Evolutionary conservation across 2,113 vertebrate species (phyloP), one percentile per base, ranked within the genome.

Genomic region (Oncorhynchus gorbuscha): DNA sequence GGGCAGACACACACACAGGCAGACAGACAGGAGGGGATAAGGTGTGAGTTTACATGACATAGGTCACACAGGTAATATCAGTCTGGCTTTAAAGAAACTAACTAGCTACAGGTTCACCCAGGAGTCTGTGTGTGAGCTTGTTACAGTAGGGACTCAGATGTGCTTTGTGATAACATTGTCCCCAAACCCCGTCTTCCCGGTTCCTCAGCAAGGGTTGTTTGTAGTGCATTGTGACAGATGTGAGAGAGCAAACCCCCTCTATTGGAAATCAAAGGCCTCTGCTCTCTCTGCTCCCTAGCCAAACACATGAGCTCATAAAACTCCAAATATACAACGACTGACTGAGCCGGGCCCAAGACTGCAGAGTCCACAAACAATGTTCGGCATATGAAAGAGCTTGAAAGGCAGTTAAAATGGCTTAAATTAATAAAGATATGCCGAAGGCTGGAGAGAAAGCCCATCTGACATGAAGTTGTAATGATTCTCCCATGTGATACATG

Each of bases 151-250:
- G 16, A 49, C 16, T 76, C 62, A 69, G 30, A 72, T 32, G 18
- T 62, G 49, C 18, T 35, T 12, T 4, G 48, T 14, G 74, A 80
- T 72, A 76, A 74, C 72, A 79, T 79, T 79, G 77, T 74, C 67
- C 69, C 14, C 20, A 32, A 32, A 18, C 24, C 35, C 58, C 22
- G 64, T 68, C 48, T 68, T 76, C 65, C 65, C 69, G 74, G 24
- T 39, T 61, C 51, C 55, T 30, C 30, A 28, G 67, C 51, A 20
- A 45, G 66, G 76, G 55, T 75, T 80, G 55, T 39, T 49, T 71
- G 75, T 69, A 49, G 26, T 80, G 75, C 76, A 86, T 78, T 84
- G 75, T 88, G 87, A 83, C 1, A 4, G 49, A 3, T 14, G 14
- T 51, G 14, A 78, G 1, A 49, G 48, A 71, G 20, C 39, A 51